phyloP scores from a whole-genome alignment of 2,113 vertebrate species.

The Thalassoma bifasciatum region DNA sequence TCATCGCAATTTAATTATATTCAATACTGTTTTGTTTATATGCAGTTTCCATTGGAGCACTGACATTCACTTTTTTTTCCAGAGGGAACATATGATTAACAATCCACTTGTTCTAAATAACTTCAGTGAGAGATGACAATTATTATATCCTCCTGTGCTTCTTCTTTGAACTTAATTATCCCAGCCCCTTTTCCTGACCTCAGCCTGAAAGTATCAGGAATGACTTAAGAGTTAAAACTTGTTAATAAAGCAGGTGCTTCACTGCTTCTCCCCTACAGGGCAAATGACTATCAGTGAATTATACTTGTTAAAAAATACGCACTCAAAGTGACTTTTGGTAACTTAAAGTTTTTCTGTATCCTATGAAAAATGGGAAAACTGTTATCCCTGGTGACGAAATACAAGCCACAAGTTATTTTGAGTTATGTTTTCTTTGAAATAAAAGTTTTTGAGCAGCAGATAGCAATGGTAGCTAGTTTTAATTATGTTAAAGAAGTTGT shows the following conservation, averaged over 20 bases:
- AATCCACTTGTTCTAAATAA: no score
- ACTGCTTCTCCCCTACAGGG: no score
- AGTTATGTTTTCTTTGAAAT: no score
- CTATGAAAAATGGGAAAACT: not conserved
- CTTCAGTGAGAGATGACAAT: no score
- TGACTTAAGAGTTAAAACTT: not conserved
- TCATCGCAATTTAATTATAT: no score
- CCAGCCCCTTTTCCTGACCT: not conserved
- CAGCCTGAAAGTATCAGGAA: not conserved
- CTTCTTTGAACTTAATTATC: no score
- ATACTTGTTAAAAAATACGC: not conserved
- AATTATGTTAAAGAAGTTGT: conserved; percentile 24
- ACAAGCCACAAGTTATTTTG: not conserved
- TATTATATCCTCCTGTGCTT: no score
- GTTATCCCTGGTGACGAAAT: conserved; percentile 1
- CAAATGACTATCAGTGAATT: no score
- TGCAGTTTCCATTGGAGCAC: no score
- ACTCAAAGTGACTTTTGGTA: not conserved
- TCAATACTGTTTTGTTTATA: no score
- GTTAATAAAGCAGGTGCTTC: not conserved
- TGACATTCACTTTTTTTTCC: no score
- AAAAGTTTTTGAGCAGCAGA: conserved; percentile 1
- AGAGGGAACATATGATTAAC: no score
- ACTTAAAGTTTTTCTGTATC: not conserved
- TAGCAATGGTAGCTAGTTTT: conserved; percentile 3